Percentiles rank a stretch among this genome's conserved stretches.
These are phyloP conservation scores for Gadopsis marmoratus DNA, from an alignment of 2,797 vertebrate genomes.

Conservation along the genomic window DNA sequence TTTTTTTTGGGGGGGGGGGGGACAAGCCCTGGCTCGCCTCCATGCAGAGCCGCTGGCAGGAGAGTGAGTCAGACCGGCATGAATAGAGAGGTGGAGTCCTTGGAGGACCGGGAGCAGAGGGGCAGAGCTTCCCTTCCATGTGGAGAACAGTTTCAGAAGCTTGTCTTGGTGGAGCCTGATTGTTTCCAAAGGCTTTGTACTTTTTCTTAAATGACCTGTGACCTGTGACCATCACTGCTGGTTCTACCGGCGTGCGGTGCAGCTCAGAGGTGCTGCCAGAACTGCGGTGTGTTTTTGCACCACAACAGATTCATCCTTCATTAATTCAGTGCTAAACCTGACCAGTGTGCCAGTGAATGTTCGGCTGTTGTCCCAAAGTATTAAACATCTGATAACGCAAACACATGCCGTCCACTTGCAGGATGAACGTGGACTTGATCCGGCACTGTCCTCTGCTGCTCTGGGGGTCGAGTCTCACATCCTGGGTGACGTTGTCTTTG, in stretches of 20 bases:
- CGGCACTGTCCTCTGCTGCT: too few species aligned
- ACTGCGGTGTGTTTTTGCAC: not conserved
- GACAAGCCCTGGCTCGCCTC: slow-evolving; percentile 50
- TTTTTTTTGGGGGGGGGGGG: too few species aligned
- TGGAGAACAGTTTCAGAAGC: slow-evolving; percentile 53
- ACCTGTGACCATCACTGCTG: too few species aligned
- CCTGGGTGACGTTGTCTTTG: not conserved
- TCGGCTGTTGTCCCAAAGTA: not conserved
- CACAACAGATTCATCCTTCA: not conserved
- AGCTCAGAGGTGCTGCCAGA: not conserved
- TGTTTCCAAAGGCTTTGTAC: slow-evolving; percentile 29
- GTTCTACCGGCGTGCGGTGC: not conserved
- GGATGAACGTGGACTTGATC: too few species aligned
- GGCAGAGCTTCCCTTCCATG: slow-evolving; percentile 32
- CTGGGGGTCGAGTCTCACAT: too few species aligned
- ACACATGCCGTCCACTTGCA: too few species aligned
- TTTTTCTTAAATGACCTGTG: too few species aligned
- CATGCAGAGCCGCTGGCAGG: slow-evolving; percentile 4
- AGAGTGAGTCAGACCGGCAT: slow-evolving; percentile 61
- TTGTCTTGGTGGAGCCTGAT: not conserved
- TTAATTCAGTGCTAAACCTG: not conserved
- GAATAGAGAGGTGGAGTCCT: slow-evolving; percentile 43
- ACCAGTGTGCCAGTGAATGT: not conserved
- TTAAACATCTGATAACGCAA: not conserved
- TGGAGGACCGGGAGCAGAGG: not conserved